Percentiles rank a stretch among this genome's conserved stretches.
Conservation (phyloP, 1,140 invertebrate species). For the Drosophila subpulchrella region DNA sequence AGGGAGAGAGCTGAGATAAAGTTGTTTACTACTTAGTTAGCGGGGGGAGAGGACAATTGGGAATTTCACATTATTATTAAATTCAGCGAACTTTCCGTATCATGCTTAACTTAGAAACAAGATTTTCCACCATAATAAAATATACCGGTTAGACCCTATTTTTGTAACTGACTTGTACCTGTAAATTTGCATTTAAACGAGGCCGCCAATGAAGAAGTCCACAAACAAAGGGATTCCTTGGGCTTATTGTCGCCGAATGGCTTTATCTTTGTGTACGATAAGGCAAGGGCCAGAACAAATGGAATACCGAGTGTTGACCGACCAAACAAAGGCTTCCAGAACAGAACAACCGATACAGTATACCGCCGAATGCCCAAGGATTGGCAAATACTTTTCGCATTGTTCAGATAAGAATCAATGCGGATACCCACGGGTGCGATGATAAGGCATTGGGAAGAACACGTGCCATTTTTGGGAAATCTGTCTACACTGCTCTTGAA, state of each 20-base stretch:
- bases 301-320: background rate
- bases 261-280: conserved; percentile 29
- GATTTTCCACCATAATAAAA: background rate
- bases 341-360: background rate
- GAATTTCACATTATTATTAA: conserved; percentile 26
- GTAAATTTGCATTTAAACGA: conserved; percentile 11
- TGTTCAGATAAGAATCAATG: conserved; percentile 26
- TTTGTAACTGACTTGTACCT: background rate
- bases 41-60: background rate
- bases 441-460: conserved; percentile 1
- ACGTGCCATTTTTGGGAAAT: background rate
- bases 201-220: background rate
- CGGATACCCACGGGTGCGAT: background rate
- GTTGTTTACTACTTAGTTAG: background rate
- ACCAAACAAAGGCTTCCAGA: conserved; percentile 1
- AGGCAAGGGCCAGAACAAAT: conserved; percentile 1
- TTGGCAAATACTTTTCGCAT: conserved; percentile 35
- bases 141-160: background rate
- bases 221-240: conserved; percentile 33
- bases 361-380: conserved; percentile 2
- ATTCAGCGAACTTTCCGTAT: background rate
- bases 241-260: conserved; percentile 5
- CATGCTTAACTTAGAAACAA: background rate
- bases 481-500: background rate
- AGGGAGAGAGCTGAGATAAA: conserved; percentile 11